Percentiles rank a stretch among this genome's conserved stretches.
Evolutionary conservation across 2,797 vertebrate species (phyloP).

Genomic region (Valencia hispanica): DNA sequence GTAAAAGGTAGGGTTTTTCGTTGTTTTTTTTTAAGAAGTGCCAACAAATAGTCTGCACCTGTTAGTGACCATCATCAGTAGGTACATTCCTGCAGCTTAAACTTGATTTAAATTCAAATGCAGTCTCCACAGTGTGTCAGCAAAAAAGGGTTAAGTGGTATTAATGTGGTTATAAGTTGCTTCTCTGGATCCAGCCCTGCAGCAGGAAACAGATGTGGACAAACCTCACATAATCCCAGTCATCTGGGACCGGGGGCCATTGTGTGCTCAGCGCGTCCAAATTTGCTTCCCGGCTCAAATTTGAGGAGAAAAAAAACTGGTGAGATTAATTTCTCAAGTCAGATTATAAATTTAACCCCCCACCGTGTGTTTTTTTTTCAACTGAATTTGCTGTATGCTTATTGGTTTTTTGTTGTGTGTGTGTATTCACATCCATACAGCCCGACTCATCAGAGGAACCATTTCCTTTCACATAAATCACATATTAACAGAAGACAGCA

Average conservation of each 20-base stretch:
- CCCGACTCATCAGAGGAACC: constrained; percentile 14
- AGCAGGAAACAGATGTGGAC: constrained; percentile 73
- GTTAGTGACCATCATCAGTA: not conserved
- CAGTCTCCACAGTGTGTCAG: not conserved
- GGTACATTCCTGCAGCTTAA: not conserved
- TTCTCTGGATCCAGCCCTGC: constrained; percentile 38
- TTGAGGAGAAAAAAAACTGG: constrained; percentile 16
- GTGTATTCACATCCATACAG: not conserved
- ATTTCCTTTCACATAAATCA: constrained; percentile 36
- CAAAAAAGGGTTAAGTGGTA: constrained; percentile 14
- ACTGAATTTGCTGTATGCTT: not conserved
- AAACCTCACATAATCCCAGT: constrained; percentile 59
- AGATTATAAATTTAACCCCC: not conserved
- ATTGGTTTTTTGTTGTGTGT: no score
- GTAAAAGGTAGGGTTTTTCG: no score
- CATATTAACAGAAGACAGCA: constrained; percentile 13
- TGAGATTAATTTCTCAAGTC: constrained; percentile 8
- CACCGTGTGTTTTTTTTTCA: no score
- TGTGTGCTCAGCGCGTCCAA: constrained; percentile 38
- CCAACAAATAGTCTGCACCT: no score
- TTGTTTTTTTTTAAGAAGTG: not conserved
- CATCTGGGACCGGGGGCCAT: constrained; percentile 60
- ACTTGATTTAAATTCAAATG: constrained; percentile 7
- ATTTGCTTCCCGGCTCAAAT: constrained; percentile 35
- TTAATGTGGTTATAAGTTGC: constrained; percentile 47